Evolutionary conservation across 2,888 invertebrate genomes (phyloP).

Genomic region (Plemyria rubiginata): DNA sequence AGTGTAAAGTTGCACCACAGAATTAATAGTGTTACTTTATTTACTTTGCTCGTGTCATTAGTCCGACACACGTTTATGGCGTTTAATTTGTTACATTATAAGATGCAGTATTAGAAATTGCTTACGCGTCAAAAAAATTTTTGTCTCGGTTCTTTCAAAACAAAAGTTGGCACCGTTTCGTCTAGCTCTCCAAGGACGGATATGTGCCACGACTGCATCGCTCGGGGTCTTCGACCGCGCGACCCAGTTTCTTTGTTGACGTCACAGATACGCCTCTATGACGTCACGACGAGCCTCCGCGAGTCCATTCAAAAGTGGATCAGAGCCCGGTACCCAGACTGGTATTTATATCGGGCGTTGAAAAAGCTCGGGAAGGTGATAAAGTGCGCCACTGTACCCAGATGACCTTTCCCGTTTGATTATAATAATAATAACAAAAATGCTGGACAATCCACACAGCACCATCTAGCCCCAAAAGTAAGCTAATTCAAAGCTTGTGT

Average conservation of each 20-base stretch:
- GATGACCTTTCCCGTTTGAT: conserved; percentile 2
- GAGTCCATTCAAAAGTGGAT: conserved; percentile 81
- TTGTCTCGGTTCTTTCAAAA: conserved; percentile 28
- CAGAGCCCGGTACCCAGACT: conserved; percentile 63
- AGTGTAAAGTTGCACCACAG: no score
- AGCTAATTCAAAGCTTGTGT: no score
- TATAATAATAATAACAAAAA: no score
- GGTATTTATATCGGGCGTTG: conserved; percentile 39
- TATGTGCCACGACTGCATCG: conserved; percentile 66
- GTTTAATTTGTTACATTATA: no score
- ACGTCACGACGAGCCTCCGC: conserved; percentile 75
- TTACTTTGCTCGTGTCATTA: no score
- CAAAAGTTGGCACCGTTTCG: conserved; percentile 41
- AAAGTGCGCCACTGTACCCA: conserved; percentile 9
- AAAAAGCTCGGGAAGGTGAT: conserved; percentile 40
- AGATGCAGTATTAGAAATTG: background rate
- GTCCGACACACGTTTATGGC: no score
- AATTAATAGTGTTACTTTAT: no score
- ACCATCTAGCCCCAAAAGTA: no score
- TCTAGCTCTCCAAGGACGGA: conserved; percentile 54
- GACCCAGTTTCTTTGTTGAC: conserved; percentile 76
- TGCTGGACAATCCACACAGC: no score
- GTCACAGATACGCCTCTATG: conserved; percentile 79
- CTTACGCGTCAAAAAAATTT: background rate
- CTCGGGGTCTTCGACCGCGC: conserved; percentile 70